Evolutionary conservation across 2,797 vertebrate genomes (phyloP), one percentile per base, ranked within the genome.

Genomic region (Rhinophrynus dorsalis): DNA sequence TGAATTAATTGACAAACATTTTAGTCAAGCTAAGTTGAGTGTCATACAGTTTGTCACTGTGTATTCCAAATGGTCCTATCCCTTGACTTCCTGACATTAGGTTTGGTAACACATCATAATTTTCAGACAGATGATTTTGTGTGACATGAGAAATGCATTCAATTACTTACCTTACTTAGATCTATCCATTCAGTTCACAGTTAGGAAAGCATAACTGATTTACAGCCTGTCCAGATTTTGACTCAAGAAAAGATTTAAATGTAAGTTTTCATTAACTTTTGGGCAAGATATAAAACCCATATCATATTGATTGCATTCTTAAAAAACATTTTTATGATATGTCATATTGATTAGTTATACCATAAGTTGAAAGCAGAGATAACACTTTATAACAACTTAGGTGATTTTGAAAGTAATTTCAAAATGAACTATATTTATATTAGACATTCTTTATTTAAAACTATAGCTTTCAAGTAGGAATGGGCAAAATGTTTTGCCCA

Each of bases 121-220:
- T 70, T 70, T 57, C 37, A 44, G 67, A 70, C 67, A 70, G 38
- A 70, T 70, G 58, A 20, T 50, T 70, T 37, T 60, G 30, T 69
- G 45, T 70, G 67, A 38, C 27, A 70, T 70, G 67, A 70, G 62
- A 62, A 70, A 70, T 70, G 58, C 15, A 23, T 70, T 70, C 67
- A 62, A 62, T 62, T 62, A 62, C 29, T 62, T 62, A 20, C 38
- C 47, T 45, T 55, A 20, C 58, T 58, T 60, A 52, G 67, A 40
- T 54, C 67, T 55, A 54, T 45, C 58, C 45, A 62, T 55, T 70
- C 48, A 54, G 67, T 26, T 62, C 38, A 62, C 58, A 62, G 67
- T 61, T 62, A 62, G 58, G 18, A 55, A 62, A 70, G 67, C 58
- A 62, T 54, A 62, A 60, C 50, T 55, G 67, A 70, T 70, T 70